These are phyloP conservation scores for Melitaea cinxia DNA, from an alignment of 1,140 invertebrate species.

Conservation along the genomic window DNA sequence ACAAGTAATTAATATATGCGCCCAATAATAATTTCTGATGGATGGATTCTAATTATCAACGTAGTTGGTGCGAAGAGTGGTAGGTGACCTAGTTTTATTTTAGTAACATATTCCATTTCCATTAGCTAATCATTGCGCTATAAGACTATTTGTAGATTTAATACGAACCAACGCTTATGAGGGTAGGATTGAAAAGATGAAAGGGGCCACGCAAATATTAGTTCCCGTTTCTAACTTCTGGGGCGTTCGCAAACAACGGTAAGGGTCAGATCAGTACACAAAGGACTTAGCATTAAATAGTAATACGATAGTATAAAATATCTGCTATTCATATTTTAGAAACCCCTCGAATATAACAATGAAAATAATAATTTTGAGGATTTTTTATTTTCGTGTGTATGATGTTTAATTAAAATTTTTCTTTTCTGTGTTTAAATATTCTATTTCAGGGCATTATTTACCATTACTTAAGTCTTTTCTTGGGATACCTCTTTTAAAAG, in stretches of 20 bases:
- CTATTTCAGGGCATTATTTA: background rate
- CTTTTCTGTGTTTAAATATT: too few species aligned
- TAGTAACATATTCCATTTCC: too few species aligned
- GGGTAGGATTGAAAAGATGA: slow-evolving; percentile 11
- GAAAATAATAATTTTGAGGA: too few species aligned
- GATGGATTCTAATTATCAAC: too few species aligned
- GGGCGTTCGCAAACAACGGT: slow-evolving; percentile 10
- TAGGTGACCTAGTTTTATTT: too few species aligned
- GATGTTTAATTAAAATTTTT: too few species aligned
- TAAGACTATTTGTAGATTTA: slow-evolving; percentile 2
- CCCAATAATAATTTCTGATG: too few species aligned
- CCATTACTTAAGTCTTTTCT: background rate
- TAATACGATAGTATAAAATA: background rate
- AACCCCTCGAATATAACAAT: too few species aligned
- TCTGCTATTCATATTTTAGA: background rate
- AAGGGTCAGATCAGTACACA: slow-evolving; percentile 17
- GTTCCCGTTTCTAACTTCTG: slow-evolving; percentile 15
- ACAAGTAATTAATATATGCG: too few species aligned
- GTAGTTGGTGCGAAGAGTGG: too few species aligned
- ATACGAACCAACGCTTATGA: background rate
- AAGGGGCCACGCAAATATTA: slow-evolving; percentile 14
- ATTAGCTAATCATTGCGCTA: too few species aligned
- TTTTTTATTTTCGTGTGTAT: too few species aligned
- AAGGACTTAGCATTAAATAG: slow-evolving; percentile 8
- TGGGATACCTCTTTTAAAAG: background rate